phyloP scores from a whole-genome alignment of 2,888 invertebrate species.

The Drosophila atroscutellata region DNA sequence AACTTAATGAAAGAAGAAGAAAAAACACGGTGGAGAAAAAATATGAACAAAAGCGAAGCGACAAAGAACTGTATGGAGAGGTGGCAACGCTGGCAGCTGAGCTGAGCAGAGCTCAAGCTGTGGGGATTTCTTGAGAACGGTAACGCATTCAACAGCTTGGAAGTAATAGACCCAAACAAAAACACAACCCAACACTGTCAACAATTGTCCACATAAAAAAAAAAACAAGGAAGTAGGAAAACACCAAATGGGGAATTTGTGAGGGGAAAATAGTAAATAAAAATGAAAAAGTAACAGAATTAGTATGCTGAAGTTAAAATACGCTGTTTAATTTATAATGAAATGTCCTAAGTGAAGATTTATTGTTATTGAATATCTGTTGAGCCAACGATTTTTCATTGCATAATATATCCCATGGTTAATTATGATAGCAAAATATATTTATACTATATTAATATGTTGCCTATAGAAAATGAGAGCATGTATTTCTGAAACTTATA shows the following conservation, averaged over 20 bases:
- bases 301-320: background rate
- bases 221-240: slow-evolving; percentile 36
- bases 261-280: slow-evolving; percentile 1
- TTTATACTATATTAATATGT: background rate
- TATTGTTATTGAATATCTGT: no score
- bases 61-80: slow-evolving; percentile 42
- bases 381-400: background rate
- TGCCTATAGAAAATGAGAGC: background rate
- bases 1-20: slow-evolving; percentile 61
- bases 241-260: slow-evolving; percentile 2
- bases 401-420: background rate
- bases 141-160: slow-evolving; percentile 74
- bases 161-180: slow-evolving; percentile 68
- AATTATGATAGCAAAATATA: background rate
- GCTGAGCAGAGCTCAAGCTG: slow-evolving; percentile 44
- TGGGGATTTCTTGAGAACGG: slow-evolving; percentile 52
- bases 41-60: slow-evolving; percentile 57
- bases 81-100: slow-evolving; percentile 27
- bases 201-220: slow-evolving; percentile 25
- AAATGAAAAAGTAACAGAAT: background rate
- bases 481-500: background rate
- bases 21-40: slow-evolving; percentile 9
- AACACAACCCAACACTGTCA: slow-evolving; percentile 36
- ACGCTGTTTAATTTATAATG: background rate
- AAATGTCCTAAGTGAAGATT: background rate